Evolutionary conservation across 2,113 vertebrate species (phyloP).

Genomic region (Hippocampus comes): DNA sequence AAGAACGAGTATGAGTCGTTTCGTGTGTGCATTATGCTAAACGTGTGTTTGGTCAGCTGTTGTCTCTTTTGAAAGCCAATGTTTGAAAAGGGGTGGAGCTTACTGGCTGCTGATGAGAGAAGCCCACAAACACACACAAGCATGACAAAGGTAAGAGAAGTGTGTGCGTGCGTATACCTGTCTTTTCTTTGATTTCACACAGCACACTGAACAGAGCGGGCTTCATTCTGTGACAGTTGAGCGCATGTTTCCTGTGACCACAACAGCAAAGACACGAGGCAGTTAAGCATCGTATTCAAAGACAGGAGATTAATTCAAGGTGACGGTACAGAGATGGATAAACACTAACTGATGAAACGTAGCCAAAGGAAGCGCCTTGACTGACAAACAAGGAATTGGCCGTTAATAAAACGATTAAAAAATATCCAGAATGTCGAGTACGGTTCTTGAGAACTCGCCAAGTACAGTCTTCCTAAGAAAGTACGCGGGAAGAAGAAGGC

Average conservation of each 20-base stretch:
- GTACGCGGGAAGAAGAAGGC: no score
- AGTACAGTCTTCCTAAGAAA: no score
- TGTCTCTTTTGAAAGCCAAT: background rate
- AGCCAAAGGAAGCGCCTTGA: no score
- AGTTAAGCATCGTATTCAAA: background rate
- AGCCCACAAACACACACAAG: background rate
- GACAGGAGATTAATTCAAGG: background rate
- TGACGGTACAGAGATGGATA: no score
- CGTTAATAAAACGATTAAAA: no score
- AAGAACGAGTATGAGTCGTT: background rate
- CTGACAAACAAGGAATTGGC: no score
- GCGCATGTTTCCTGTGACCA: conserved; percentile 75
- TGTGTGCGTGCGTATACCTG: conserved; percentile 53
- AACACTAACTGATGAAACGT: no score
- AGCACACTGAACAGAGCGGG: conserved; percentile 80
- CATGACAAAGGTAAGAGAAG: no score
- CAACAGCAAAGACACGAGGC: conserved; percentile 13
- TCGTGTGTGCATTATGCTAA: background rate
- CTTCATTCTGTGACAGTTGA: conserved; percentile 82
- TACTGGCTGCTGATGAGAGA: background rate
- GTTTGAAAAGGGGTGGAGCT: background rate
- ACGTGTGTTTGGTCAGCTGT: conserved; percentile 14
- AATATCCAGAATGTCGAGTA: no score
- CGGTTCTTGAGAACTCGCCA: no score
- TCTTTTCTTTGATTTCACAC: conserved; percentile 81